phyloP scores from a whole-genome alignment of 2,888 invertebrate genomes.

The Frankliniella intonsa region DNA sequence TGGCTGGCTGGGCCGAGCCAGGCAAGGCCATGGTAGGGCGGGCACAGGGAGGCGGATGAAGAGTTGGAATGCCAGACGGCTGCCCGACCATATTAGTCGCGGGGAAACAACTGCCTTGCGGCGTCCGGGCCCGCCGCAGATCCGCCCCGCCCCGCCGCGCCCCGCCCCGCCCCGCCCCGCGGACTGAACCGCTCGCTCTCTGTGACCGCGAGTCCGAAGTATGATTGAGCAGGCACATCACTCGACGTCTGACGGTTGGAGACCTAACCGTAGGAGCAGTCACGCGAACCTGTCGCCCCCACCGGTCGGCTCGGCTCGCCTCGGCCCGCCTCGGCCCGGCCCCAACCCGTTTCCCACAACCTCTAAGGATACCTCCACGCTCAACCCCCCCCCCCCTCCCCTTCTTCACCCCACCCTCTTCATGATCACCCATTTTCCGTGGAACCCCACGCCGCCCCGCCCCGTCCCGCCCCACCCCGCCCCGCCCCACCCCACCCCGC shows the following conservation, averaged over 20 bases:
- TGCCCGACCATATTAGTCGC: constrained; percentile 7
- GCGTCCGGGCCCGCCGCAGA: background rate
- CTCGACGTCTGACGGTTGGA: background rate
- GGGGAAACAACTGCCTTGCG: constrained; percentile 5
- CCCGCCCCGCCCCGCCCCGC: too few relatives aligned
- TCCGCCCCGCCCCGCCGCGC: background rate
- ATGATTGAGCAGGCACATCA: constrained; percentile 1
- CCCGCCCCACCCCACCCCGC: background rate
- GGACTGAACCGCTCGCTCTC: background rate
- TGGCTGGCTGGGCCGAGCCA: background rate
- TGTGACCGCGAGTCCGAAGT: background rate
- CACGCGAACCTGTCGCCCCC: background rate
- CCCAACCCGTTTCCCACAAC: background rate
- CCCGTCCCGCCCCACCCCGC: background rate
- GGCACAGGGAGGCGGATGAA: background rate
- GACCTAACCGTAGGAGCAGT: background rate
- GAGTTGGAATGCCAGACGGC: constrained; percentile 14
- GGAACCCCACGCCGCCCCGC: background rate
- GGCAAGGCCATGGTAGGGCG: background rate
- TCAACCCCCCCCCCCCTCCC: background rate
- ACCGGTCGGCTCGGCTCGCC: background rate
- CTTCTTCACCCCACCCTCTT: background rate
- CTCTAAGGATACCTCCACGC: background rate
- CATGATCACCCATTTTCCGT: constrained; percentile 21
- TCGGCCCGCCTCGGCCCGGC: background rate